A percentile compares a stretch with the other conserved stretches of the same genome.
These are phyloP conservation scores for Pachypeltis micranthus DNA, from an alignment of 1,140 invertebrate genomes.

Conservation along the genomic window DNA sequence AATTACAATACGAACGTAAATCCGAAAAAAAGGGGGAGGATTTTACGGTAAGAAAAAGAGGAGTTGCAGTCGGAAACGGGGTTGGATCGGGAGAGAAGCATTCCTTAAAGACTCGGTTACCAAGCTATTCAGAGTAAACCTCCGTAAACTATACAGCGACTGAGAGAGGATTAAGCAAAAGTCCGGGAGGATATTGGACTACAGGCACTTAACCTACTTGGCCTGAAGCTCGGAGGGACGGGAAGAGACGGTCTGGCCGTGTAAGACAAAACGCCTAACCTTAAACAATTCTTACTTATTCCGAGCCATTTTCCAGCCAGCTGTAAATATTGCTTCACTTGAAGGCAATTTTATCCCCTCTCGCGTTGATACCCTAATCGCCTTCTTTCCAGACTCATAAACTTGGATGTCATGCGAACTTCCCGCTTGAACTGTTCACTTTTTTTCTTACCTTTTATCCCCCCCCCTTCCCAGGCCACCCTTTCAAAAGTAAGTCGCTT, in stretches of 20 bases:
- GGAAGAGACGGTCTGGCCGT: not conserved
- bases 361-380: not conserved
- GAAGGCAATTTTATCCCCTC: not conserved
- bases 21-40: too few species aligned
- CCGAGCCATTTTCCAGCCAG: constrained; percentile 3
- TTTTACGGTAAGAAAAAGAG: too few species aligned
- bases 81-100: not conserved
- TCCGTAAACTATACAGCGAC: constrained; percentile 6
- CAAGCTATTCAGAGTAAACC: constrained; percentile 2
- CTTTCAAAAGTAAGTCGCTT: too few species aligned
- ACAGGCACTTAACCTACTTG: constrained; percentile 9
- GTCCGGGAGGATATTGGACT: constrained; percentile 2
- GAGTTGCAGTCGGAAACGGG: not conserved
- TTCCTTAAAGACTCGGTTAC: not conserved
- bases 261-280: constrained; percentile 4
- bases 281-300: constrained; percentile 10
- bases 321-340: constrained; percentile 9
- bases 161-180: constrained; percentile 6
- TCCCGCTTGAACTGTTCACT: not conserved
- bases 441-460: too few species aligned
- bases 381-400: not conserved
- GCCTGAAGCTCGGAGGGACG: not conserved
- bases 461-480: too few species aligned
- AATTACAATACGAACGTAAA: too few species aligned
- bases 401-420: not conserved